Evolutionary conservation across 2,888 invertebrate genomes (phyloP), one percentile per base, ranked within the genome.

Genomic region (Slavum lentiscoides): DNA sequence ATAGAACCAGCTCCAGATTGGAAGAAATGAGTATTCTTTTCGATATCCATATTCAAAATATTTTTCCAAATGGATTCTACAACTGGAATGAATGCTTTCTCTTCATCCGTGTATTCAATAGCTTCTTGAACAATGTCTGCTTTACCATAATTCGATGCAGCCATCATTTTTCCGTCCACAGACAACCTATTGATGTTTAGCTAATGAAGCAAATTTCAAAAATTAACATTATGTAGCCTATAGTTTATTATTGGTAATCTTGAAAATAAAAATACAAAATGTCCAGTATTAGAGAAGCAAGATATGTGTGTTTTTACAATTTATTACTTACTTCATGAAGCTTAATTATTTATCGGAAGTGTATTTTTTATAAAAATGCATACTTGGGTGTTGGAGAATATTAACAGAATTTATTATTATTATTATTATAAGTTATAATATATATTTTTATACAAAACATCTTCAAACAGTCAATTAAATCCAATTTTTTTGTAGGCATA

Each of bases 1-100:
- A 98, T 98, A 11, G 97, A 97, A 0, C 96, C 95, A n/a, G 95
- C 98, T 17, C 98, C 98, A n/a, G 91, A 91, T 1, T 91, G 91
- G 87, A 98, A 98, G 88, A 98, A 98, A 86, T 98, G 97, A 0
- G 95, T 95, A 4, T 91, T 91, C 13, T 91, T 90, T 15, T 92
- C 91, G 9, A 93, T 89, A 4, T 92, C 91, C 0, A 90, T 88
- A 84, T 92, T 92, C 0, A 98, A 88, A 84, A 98, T 97, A 0
- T 92, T 91, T 83, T 90, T 90, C 98, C 98, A 98, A 74, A 96
- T 91, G 17, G 87, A 87, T 84, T 91, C 87, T 0, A 93, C 88
- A 59, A 87, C 88, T 76, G 91, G 90, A 0, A 92, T 89, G 84
- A 92, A 90, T 67, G 88, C 87, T 82, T 90, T 88, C 86, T 98